Conservation (phyloP, 2,113 vertebrate genomes). For the Apodemus sylvaticus region DNA sequence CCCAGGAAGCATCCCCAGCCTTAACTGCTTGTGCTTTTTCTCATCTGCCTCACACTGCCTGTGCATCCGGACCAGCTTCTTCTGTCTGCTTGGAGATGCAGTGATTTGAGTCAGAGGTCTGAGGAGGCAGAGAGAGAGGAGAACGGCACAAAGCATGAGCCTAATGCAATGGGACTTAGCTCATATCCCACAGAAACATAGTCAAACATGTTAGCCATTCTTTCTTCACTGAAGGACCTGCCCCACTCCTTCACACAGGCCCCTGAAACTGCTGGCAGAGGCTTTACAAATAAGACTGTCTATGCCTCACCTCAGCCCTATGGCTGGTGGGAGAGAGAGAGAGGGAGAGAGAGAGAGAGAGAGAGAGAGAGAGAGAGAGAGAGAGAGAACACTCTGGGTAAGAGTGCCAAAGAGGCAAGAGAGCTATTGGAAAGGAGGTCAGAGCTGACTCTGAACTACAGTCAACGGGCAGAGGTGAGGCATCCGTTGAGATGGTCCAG, state of each 20-base stretch:
- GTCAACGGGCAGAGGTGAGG: not conserved
- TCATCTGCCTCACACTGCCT: not conserved
- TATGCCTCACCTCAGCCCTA: not conserved
- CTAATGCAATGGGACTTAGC: not conserved
- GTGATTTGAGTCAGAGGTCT: not conserved
- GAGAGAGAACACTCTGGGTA: not conserved
- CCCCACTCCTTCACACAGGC: not conserved
- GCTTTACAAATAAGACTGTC: not conserved
- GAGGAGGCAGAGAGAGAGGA: not conserved
- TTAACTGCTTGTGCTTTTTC: not conserved
- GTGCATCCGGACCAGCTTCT: too few relatives aligned
- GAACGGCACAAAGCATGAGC: not conserved
- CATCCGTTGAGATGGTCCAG: too few relatives aligned
- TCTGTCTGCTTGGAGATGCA: not conserved
- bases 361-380: too few relatives aligned
- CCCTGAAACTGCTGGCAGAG: not conserved
- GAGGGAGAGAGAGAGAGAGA: too few relatives aligned
- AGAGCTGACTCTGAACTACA: not conserved
- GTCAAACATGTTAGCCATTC: not conserved
- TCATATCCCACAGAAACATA: not conserved
- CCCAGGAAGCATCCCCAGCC: not conserved
- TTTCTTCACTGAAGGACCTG: not conserved
- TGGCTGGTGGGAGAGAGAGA: too few relatives aligned
- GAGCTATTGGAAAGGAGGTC: not conserved
- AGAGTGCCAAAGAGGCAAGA: not conserved